Conservation (phyloP, 1,140 invertebrate species). For the Liolophura sinensis region DNA sequence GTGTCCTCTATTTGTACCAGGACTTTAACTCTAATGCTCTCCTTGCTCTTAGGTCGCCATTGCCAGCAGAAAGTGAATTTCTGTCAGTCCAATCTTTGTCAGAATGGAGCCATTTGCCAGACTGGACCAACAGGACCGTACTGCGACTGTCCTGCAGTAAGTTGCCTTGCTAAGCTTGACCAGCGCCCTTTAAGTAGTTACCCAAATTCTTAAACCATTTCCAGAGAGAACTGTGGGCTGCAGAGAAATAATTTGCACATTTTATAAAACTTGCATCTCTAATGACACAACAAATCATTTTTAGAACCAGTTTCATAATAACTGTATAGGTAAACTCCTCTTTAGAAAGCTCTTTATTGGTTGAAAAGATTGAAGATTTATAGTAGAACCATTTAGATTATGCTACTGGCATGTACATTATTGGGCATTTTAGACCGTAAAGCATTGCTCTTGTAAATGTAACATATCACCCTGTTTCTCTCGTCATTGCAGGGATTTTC, state of each 20-base stretch:
- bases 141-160: constrained; percentile 82
- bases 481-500: constrained; percentile 76
- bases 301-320: no score
- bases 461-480: constrained; percentile 66
- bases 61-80: constrained; percentile 30
- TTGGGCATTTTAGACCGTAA: not conserved
- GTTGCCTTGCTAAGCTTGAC: not conserved
- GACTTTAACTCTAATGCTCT: constrained; percentile 62
- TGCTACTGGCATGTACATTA: no score
- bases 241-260: no score
- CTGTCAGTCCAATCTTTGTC: constrained; percentile 64
- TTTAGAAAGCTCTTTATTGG: no score
- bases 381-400: no score
- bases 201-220: not conserved
- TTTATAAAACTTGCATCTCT: no score
- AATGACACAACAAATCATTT: no score
- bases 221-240: no score
- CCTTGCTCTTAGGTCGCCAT: constrained; percentile 64
- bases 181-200: not conserved
- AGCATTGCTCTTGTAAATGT: not conserved
- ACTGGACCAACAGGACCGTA: constrained; percentile 91
- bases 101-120: constrained; percentile 89
- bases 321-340: no score
- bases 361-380: no score
- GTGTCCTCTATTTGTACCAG: no score